Base-by-base conservation (phyloP, 2,888 invertebrate genomes). In the Pterostichus niger region DNA sequence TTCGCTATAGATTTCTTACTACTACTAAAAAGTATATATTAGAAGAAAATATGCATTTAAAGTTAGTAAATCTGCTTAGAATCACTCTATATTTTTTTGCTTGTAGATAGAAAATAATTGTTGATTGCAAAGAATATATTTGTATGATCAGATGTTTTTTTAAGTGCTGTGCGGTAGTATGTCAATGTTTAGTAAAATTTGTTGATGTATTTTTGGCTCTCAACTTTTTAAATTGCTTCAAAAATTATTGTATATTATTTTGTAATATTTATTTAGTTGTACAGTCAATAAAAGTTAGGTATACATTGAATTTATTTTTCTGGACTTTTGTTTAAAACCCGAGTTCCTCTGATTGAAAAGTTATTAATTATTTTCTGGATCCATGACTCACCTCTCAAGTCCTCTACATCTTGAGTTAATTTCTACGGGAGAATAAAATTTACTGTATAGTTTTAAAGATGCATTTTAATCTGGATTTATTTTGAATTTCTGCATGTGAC, bases 261-360 rank as follows among this genome's bases (percentile, higher is more conserved):
- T 82, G 82, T 82, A 82, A 82, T 82, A 82, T 82, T 82, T 82
- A 82, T 73, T 82, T 82, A 54, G 82, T 75, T 82, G 82, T 82
- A 82, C 82, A 82, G 82, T 75, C 52, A 82, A 82, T 82, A 82
- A 82, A 82, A 59, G 33, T 82, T 82, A 82, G 82, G 61, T 40
- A 75, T 61, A 75, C 54, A 17, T 73, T 56, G 73, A 73, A 54
- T 73, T 54, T 76, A 73, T 77, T 56, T 77, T 77, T 33, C n/a
- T 52, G 6, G 40, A 40, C 40, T 40, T 40, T 40, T 40, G 40
- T 40, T 75, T 75, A 2, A 17, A 52, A 31, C 40, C 33, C 31
- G 10, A 46, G 35, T 46, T 40, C 40, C 35, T 71, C 24, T 44
- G 2, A 9, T 71, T 59, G 4, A 17, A 59, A 59, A 24, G 11